Base-by-base conservation (phyloP, 64 coral and sea anemone species). In the Dendrophyllia cribrosa region DNA sequence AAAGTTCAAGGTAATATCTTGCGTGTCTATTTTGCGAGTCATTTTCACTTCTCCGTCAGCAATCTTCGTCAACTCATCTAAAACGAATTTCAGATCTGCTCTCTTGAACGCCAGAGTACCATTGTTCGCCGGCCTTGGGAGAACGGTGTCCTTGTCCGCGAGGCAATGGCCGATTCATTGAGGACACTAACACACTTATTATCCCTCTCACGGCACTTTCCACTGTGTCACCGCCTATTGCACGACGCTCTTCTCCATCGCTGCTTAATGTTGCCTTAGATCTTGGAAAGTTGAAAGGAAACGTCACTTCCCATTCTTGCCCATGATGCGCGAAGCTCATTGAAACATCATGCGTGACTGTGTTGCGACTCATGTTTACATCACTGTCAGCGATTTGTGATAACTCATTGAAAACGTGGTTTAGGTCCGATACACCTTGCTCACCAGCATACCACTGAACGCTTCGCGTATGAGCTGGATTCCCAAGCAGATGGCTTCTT, bases 141-240 rank as follows among this genome's bases (percentile, higher is more conserved):
- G 53, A 13, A 43, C 12, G 21, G 25, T 62, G 43, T 52, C 58
- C 58, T 52, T 80, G 77, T 4, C 4, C 6, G 34, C 3, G 5
- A 4, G 52, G 3, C 2, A 16, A 3, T 74, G 71, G 44, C 43
- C 43, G 71, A 75, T 75, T 45, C 14, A 43, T 50, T 7, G 72
- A 50, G 7, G 72, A 75, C 0, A 44, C 43, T 14, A 75, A 50
- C 1, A 75, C 11, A 17, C 45, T 13, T n/a, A 68, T 84, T 44
- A 84, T 84, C 17, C 19, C 44, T 22, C 20, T 84, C 4, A 68
- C 80, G 1, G 80, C 80, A 14, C 46, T 51, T 84, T 68, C 45
- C 20, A 84, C 16, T 2, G 60, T 21, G 9, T 49, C 80, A n/a
- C 80, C 80, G 10, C 80, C 80, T 11, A 66, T 51, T 6, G 20